Conservation (phyloP, 1,140 invertebrate genomes). For the Habropoda laboriosa region DNA sequence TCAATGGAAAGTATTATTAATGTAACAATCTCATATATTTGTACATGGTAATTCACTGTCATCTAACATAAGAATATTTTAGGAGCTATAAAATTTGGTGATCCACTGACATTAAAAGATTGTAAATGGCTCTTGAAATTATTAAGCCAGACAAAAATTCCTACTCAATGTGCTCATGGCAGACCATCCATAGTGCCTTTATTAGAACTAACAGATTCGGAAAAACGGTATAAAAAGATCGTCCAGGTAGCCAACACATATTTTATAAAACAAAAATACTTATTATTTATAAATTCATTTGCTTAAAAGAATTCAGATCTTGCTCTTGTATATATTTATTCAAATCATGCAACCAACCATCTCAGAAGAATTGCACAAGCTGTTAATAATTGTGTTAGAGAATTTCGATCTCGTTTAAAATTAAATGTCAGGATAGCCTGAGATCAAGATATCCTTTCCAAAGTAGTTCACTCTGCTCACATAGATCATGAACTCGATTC, state of each 20-base stretch:
- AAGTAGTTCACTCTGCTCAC: constrained; percentile 79
- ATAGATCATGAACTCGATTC: constrained; percentile 76
- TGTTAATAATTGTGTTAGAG: neutral
- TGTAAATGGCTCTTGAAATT: constrained; percentile 71
- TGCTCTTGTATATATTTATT: neutral
- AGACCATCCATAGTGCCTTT: constrained; percentile 78
- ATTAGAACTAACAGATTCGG: constrained; percentile 70
- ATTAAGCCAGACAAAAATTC: constrained; percentile 71
- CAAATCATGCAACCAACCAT: neutral
- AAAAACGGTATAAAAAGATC: constrained; percentile 21
- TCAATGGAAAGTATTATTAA: constrained; percentile 22
- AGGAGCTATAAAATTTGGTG: constrained; percentile 80
- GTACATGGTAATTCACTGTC: neutral
- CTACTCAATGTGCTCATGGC: constrained; percentile 79
- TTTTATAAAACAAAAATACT: neutral
- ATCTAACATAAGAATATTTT: constrained; percentile 50
- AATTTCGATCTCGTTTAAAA: neutral
- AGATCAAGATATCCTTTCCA: constrained; percentile 79
- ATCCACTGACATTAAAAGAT: constrained; percentile 71
- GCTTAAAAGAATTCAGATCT: neutral
- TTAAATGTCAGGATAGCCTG: constrained; percentile 75
- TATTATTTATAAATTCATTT: neutral
- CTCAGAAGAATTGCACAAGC: neutral
- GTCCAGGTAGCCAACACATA: constrained; percentile 1
- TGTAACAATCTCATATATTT: constrained; percentile 27